Percentiles rank a stretch among this genome's conserved stretches.
These are phyloP conservation scores for Suricata suricatta DNA, from an alignment of 2,113 vertebrate genomes.

Conservation along the genomic window DNA sequence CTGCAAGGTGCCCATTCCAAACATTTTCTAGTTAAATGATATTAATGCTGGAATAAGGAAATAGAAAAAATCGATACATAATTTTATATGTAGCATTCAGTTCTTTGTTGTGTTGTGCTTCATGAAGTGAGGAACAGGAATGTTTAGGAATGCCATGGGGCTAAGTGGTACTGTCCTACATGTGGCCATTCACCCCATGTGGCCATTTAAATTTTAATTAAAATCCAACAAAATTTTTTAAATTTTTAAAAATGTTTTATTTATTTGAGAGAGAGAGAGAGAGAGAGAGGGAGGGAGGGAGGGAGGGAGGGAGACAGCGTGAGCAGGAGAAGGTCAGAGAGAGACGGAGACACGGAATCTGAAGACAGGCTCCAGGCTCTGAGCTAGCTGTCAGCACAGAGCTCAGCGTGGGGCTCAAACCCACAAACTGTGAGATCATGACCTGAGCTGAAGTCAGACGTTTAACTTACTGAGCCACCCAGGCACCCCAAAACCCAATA, in stretches of 20 bases:
- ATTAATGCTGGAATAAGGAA: neutral
- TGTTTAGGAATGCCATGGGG: neutral
- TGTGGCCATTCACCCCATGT: neutral
- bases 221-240: neutral
- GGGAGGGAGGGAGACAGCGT: too few relatives aligned
- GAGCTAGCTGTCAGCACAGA: too few relatives aligned
- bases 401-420: too few relatives aligned
- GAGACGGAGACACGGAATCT: too few relatives aligned
- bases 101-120: neutral
- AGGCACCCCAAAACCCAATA: neutral
- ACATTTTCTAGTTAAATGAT: constrained; percentile 25
- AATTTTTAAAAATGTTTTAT: too few relatives aligned
- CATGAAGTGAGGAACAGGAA: neutral
- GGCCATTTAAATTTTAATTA: neutral
- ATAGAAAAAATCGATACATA: neutral
- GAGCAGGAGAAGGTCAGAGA: too few relatives aligned
- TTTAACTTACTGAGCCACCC: too few relatives aligned
- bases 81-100: neutral
- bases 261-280: too few relatives aligned
- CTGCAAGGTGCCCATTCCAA: neutral
- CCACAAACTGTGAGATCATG: too few relatives aligned
- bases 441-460: too few relatives aligned
- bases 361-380: too few relatives aligned
- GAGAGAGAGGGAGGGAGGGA: too few relatives aligned
- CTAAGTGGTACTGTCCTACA: neutral